Evolutionary conservation across 2,113 vertebrate genomes (phyloP).

Genomic region (Sceloporus undulatus): DNA sequence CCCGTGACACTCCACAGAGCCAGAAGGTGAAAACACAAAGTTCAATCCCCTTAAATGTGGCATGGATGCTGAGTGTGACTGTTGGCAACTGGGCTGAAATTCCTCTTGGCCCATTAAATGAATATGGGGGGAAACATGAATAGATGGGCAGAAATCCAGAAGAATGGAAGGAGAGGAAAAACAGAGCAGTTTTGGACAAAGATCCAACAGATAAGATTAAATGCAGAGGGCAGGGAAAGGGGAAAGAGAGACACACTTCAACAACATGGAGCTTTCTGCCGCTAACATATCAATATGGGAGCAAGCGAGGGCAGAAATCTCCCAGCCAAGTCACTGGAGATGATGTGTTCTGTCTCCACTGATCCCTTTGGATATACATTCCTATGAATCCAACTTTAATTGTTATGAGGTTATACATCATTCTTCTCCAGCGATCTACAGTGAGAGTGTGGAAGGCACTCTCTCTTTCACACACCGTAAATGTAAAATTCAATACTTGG

Average conservation of each 20-base stretch:
- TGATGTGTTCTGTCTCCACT: constrained; percentile 33
- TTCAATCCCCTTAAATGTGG: neutral
- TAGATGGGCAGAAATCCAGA: neutral
- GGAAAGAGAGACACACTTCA: neutral
- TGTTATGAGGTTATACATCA: neutral
- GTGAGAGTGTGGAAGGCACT: neutral
- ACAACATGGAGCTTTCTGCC: neutral
- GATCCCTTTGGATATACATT: constrained; percentile 2
- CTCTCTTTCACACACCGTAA: neutral
- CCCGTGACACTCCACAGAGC: neutral
- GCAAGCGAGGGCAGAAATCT: constrained; percentile 14
- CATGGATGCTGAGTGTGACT: neutral
- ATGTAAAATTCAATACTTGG: neutral
- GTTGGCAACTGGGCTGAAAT: neutral
- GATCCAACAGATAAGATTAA: neutral
- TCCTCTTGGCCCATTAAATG: constrained; percentile 18
- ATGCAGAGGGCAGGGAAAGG: neutral
- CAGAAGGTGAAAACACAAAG: constrained; percentile 15
- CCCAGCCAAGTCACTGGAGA: constrained; percentile 30
- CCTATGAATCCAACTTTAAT: neutral
- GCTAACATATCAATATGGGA: constrained; percentile 30
- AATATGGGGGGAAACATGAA: neutral
- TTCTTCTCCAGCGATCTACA: neutral
- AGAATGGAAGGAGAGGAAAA: neutral
- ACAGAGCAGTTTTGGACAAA: neutral